phyloP scores from a whole-genome alignment of 2,888 invertebrate genomes.

The Drosophila mayaguana region DNA sequence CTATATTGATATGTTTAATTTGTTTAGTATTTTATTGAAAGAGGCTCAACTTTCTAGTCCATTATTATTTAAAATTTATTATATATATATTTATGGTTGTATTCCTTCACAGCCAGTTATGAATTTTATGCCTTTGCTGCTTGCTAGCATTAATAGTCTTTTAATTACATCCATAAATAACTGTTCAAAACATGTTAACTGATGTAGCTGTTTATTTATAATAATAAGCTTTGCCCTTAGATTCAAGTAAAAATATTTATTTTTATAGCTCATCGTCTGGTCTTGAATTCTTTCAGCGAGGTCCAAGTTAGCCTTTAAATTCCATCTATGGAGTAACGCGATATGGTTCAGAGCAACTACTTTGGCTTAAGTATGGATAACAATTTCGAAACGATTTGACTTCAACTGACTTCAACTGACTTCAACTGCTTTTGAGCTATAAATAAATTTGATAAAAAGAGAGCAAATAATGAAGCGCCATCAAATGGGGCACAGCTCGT shows the following conservation, averaged over 20 bases:
- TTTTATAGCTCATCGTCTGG: neutral
- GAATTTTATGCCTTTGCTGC: neutral
- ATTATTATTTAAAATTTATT: too few relatives aligned
- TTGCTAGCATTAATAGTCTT: neutral
- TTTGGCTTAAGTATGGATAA: neutral
- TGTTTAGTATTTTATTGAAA: too few relatives aligned
- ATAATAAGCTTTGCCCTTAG: too few relatives aligned
- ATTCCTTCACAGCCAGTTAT: neutral
- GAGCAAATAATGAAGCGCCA: neutral
- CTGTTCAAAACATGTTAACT: neutral
- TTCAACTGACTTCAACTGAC: neutral
- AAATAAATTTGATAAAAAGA: conserved; percentile 15
- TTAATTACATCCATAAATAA: neutral
- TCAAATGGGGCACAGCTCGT: conserved; percentile 15
- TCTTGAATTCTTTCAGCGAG: neutral
- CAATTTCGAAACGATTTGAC: neutral
- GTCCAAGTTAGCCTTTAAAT: neutral
- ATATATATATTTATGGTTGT: too few relatives aligned
- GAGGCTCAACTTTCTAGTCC: too few relatives aligned
- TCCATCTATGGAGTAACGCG: neutral
- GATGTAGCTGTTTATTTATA: neutral
- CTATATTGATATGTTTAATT: too few relatives aligned
- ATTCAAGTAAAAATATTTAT: neutral
- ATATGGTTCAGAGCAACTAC: neutral
- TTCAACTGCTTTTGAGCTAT: neutral